Conservation (phyloP, 2,797 vertebrate genomes). For the Crenichthys baileyi region DNA sequence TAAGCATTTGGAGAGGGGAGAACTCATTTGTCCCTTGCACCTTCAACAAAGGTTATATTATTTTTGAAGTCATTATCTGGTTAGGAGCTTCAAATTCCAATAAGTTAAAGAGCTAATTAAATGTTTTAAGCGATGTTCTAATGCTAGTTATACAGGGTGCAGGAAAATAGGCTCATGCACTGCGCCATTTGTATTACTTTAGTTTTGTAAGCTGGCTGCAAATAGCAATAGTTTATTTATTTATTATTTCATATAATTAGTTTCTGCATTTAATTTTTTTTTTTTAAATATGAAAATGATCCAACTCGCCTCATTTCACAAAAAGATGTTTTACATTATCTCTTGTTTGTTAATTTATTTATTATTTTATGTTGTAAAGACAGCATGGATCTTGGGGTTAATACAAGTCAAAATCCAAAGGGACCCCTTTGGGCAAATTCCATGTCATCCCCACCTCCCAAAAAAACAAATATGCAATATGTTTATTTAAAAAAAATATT, state of each 20-base stretch:
- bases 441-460: too few species aligned
- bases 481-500: too few species aligned
- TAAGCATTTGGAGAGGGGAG: background rate
- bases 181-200: background rate
- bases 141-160: background rate
- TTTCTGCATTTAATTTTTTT: too few species aligned
- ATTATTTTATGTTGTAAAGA: too few species aligned
- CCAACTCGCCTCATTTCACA: too few species aligned
- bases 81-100: background rate
- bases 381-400: too few species aligned
- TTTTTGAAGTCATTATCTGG: background rate
- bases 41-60: background rate
- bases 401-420: too few species aligned
- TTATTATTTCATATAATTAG: background rate
- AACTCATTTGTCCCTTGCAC: background rate
- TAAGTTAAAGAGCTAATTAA: background rate
- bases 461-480: too few species aligned
- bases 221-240: background rate
- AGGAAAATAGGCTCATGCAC: background rate
- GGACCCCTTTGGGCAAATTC: too few species aligned
- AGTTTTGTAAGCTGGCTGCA: background rate
- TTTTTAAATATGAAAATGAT: too few species aligned
- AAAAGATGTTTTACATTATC: too few species aligned
- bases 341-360: too few species aligned
- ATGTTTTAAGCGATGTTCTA: background rate